A percentile compares a stretch with the other conserved stretches of the same genome.
Conservation (phyloP, 2,888 invertebrate species). For the Molanna angustata region DNA sequence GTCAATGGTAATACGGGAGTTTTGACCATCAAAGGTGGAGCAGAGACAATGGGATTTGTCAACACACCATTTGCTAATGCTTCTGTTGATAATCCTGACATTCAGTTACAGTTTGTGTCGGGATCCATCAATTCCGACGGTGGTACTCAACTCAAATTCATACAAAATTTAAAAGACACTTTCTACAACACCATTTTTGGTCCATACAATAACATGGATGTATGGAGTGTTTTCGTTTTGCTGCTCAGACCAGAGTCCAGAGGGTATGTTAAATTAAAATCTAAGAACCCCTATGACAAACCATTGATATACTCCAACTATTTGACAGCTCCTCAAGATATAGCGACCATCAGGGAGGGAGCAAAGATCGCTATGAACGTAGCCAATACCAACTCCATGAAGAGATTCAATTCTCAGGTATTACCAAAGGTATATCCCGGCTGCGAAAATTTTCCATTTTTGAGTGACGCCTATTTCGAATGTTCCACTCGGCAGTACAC, state of each 20-base stretch:
- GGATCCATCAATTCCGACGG: neutral
- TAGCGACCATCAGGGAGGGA: constrained; percentile 42
- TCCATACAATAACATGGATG: constrained; percentile 50
- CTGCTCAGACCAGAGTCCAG: constrained; percentile 49
- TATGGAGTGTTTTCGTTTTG: constrained; percentile 36
- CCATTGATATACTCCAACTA: constrained; percentile 60
- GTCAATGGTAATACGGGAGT: constrained; percentile 44
- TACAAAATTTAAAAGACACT: constrained; percentile 63
- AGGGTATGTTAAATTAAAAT: constrained; percentile 55
- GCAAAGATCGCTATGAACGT: constrained; percentile 39
- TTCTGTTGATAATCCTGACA: constrained; percentile 56
- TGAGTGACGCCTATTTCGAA: constrained; percentile 50
- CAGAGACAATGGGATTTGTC: constrained; percentile 64
- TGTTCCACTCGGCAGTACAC: constrained; percentile 42
- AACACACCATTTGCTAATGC: constrained; percentile 58
- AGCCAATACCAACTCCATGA: constrained; percentile 30
- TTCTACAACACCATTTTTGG: constrained; percentile 71
- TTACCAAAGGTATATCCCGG: constrained; percentile 3
- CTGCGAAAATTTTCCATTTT: constrained; percentile 36
- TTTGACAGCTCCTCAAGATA: constrained; percentile 51
- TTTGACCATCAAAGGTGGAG: constrained; percentile 60
- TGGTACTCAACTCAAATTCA: constrained; percentile 68
- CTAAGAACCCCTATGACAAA: constrained; percentile 50
- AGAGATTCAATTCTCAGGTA: constrained; percentile 13
- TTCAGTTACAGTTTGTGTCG: constrained; percentile 35